A percentile compares a stretch with the other conserved stretches of the same genome.
Evolutionary conservation across 2,888 invertebrate species (phyloP).

Genomic region (Ophioninae sp.): DNA sequence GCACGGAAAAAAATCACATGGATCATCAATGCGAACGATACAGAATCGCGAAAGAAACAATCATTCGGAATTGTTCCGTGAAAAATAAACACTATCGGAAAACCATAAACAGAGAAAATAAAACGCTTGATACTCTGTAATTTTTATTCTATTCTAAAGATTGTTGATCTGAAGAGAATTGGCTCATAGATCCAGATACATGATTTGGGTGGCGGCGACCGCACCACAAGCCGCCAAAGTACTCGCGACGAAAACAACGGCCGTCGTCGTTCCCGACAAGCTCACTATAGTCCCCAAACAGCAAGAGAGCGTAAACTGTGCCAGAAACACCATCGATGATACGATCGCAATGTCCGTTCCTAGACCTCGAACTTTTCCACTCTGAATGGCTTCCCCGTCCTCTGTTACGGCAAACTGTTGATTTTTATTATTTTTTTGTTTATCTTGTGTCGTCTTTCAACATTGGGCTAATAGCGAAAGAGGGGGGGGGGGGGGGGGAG

Average conservation of each 20-base stretch:
- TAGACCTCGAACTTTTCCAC: conserved; percentile 90
- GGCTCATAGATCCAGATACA: conserved; percentile 93
- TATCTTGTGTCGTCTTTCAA: not conserved
- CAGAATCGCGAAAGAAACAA: no score
- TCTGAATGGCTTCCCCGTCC: conserved; percentile 83
- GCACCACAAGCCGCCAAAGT: conserved; percentile 93
- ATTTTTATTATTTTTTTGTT: conserved; percentile 19
- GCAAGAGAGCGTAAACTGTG: conserved; percentile 94
- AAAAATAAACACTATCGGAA: no score
- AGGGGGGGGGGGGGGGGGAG: no score
- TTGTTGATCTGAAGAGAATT: not conserved
- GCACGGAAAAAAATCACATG: no score
- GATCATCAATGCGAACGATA: no score
- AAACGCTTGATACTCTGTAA: no score
- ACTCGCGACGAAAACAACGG: conserved; percentile 93
- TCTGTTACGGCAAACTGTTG: conserved; percentile 84
- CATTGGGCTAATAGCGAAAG: no score
- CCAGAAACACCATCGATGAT: conserved; percentile 97
- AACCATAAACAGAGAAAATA: no score
- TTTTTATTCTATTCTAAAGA: no score
- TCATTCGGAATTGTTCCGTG: no score
- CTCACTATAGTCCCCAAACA: conserved; percentile 93
- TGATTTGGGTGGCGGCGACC: conserved; percentile 91
- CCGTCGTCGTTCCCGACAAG: conserved; percentile 91
- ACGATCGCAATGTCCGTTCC: conserved; percentile 98